These are phyloP conservation scores for Sebastiscus albofasciatus DNA, from an alignment of 2,797 vertebrate genomes.

Conservation along the genomic window DNA sequence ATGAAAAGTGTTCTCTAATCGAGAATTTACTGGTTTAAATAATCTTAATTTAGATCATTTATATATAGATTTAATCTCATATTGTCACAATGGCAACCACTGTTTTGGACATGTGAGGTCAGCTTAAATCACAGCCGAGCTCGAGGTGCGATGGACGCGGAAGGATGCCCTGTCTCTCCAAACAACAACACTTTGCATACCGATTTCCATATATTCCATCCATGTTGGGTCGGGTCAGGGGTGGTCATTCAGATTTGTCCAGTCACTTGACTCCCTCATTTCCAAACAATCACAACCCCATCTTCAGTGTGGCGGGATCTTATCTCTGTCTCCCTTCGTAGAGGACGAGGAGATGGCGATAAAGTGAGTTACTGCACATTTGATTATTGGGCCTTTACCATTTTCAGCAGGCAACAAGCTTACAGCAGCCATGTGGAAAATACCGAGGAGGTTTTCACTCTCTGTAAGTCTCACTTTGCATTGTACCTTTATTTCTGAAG, in stretches of 20 bases:
- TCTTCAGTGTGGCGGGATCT: slow-evolving; percentile 73
- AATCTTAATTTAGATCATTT: neutral
- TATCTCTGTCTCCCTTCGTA: slow-evolving; percentile 65
- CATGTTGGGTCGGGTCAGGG: slow-evolving; percentile 55
- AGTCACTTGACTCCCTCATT: slow-evolving; percentile 72
- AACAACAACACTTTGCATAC: slow-evolving; percentile 80
- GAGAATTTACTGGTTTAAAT: neutral
- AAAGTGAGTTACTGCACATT: slow-evolving; percentile 84
- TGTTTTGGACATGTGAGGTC: slow-evolving; percentile 26
- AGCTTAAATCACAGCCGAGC: slow-evolving; percentile 52
- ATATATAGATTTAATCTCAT: neutral
- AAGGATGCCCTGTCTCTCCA: slow-evolving; percentile 64
- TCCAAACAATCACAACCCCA: slow-evolving; percentile 77
- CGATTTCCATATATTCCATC: slow-evolving; percentile 88
- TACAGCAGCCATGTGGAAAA: slow-evolving; percentile 78
- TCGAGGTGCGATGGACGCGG: slow-evolving; percentile 32
- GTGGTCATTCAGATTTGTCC: slow-evolving; percentile 82
- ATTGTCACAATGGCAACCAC: neutral
- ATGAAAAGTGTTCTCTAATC: neutral
- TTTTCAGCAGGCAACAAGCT: slow-evolving; percentile 60
- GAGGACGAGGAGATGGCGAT: slow-evolving; percentile 83
- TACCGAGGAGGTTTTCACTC: slow-evolving; percentile 57
- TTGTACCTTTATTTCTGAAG: slow-evolving; percentile 22
- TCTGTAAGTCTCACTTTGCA: slow-evolving; percentile 73
- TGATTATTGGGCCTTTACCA: slow-evolving; percentile 68